Evolutionary conservation across 2,888 invertebrate species (phyloP).

Genomic region (Euphydryas editha): DNA sequence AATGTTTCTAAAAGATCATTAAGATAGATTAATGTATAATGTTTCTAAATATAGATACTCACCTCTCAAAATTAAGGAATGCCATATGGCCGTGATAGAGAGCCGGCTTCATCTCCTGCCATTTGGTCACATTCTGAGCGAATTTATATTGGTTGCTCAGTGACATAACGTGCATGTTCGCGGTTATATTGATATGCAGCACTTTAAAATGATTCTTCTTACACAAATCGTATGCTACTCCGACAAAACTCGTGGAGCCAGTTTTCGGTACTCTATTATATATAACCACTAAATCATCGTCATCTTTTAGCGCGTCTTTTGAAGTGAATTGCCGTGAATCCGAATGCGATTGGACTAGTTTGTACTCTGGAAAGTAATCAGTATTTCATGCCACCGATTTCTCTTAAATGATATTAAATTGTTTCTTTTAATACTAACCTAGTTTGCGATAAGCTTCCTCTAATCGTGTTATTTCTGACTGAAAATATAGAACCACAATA

Average conservation of each 20-base stretch:
- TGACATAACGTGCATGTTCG: conserved; percentile 97
- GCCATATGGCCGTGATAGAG: conserved; percentile 99
- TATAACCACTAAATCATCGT: conserved; percentile 91
- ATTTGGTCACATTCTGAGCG: conserved; percentile 94
- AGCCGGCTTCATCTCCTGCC: conserved; percentile 96
- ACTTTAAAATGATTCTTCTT: conserved; percentile 86
- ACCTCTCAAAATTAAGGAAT: conserved; percentile 97
- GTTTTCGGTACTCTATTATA: conserved; percentile 99
- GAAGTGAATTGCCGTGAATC: conserved; percentile 72
- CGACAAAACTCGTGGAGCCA: conserved; percentile 97
- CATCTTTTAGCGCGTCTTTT: conserved; percentile 64
- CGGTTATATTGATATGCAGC: conserved; percentile 97
- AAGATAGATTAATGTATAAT: too few relatives aligned
- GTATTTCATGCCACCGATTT: conserved; percentile 21
- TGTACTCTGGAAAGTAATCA: conserved; percentile 62
- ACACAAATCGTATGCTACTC: conserved; percentile 94
- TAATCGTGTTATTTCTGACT: conserved; percentile 73
- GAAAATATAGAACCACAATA: conserved; percentile 75
- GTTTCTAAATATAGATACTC: conserved; percentile 53
- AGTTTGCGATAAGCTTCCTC: conserved; percentile 71
- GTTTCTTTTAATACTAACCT: conserved; percentile 54
- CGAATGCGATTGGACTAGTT: conserved; percentile 60
- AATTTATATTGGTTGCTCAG: conserved; percentile 95
- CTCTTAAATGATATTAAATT: conserved; percentile 27
- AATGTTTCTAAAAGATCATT: too few relatives aligned